Evolutionary conservation across 2,113 vertebrate species (phyloP), one percentile per base, ranked within the genome.

Genomic region (Phylloscopus trochiloides): DNA sequence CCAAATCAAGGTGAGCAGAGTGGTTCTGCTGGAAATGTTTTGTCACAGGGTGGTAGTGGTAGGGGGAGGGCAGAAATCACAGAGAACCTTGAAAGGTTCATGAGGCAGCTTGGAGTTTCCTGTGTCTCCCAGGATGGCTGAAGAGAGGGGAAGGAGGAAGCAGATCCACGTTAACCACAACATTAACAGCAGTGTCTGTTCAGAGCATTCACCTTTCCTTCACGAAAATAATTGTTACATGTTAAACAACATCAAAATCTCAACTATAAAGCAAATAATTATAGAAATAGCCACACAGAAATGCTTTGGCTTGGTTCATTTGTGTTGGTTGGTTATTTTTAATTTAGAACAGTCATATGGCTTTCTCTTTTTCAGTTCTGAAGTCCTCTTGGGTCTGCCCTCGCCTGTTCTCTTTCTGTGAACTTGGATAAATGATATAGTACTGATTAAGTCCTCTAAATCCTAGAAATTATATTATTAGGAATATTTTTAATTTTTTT

Each of bases 1-100:
- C 36, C 36, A 43, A 1, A 6, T 0, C 17, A 3, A 21, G 61
- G 51, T 0, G 3, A 21, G 61, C 36, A 50, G 20, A 14, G 14
- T 1, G 17, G 16, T 6, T 14, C 61, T 67, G 42, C 61, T 67
- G 71, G 61, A 21, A 34, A 17, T 36, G 36, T 9, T 29, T 5
- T 14, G 31, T 9, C 32, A 17, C 36, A 31, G 36, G 13, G 11
- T 14, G n/a, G 17, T 1, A 1, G 3, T 28, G 68, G 20, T 1
- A 58, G 43, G 31, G 42, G 51, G 5, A 50, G n/a, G 42, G 34
- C 70, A 65, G 50, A 65, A 58, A 42, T 17, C 71, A 14, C 61
- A 67, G 43, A 32, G 45, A 50, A 9, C 25, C 25, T 9, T 11
- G 13, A 4, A 17, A 26, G 43, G 43, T 6, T 67, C 7, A 20